A percentile compares a stretch with the other conserved stretches of the same genome.
phyloP scores from a whole-genome alignment of 2,888 invertebrate genomes.

The Limnephilus lunatus region DNA sequence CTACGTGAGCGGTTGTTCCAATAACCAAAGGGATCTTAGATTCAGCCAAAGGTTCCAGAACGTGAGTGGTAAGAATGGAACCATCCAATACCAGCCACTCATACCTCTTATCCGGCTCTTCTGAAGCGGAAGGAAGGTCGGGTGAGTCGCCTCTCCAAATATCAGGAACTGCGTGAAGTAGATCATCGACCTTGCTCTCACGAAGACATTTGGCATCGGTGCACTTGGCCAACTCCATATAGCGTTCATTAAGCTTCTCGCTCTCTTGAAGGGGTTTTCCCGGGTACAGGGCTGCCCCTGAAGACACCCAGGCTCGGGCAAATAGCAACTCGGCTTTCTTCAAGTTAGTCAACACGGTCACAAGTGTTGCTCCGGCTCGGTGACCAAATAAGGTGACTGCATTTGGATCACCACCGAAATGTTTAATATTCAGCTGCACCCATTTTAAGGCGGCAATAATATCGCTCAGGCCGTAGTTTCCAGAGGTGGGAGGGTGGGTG shows the following conservation, averaged over 20 bases:
- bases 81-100: slow-evolving; percentile 90
- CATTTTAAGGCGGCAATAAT: slow-evolving; percentile 86
- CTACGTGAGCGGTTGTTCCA: slow-evolving; percentile 86
- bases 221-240: slow-evolving; percentile 79
- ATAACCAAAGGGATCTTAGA: slow-evolving; percentile 76
- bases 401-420: slow-evolving; percentile 89
- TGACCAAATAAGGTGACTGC: slow-evolving; percentile 91
- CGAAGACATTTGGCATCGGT: slow-evolving; percentile 79
- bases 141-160: slow-evolving; percentile 82
- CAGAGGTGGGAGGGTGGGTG: slow-evolving; percentile 85
- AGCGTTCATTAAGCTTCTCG: slow-evolving; percentile 80
- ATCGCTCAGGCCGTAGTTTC: slow-evolving; percentile 92
- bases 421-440: slow-evolving; percentile 88
- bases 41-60: slow-evolving; percentile 81
- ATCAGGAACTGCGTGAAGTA: slow-evolving; percentile 84
- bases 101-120: slow-evolving; percentile 78
- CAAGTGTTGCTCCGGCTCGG: slow-evolving; percentile 89
- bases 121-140: slow-evolving; percentile 76
- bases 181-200: slow-evolving; percentile 75
- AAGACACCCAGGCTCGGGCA: slow-evolving; percentile 87
- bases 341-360: slow-evolving; percentile 84
- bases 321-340: slow-evolving; percentile 82
- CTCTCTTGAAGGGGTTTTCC: slow-evolving; percentile 80
- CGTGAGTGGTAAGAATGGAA: slow-evolving; percentile 81
- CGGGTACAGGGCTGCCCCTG: slow-evolving; percentile 85